These are phyloP conservation scores for Teleogryllus occipitalis DNA, from an alignment of 1,140 invertebrate species.

Conservation along the genomic window DNA sequence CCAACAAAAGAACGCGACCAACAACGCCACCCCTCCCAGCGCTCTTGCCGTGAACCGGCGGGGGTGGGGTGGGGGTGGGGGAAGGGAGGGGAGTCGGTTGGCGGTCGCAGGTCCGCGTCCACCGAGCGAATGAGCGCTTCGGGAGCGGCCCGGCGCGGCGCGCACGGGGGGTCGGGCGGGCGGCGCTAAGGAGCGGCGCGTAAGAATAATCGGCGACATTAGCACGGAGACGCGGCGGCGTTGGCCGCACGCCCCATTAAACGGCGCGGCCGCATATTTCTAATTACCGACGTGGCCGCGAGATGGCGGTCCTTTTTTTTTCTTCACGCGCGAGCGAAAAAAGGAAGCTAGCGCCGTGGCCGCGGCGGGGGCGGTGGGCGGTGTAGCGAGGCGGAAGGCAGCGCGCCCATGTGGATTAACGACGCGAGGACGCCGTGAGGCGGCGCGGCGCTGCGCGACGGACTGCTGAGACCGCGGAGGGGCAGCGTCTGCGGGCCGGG, in stretches of 20 bases:
- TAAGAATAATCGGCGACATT: conserved; percentile 4
- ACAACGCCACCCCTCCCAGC: neutral
- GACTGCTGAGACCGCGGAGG: too few relatives aligned
- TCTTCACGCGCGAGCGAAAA: neutral
- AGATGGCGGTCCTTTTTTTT: neutral
- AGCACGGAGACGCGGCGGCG: neutral
- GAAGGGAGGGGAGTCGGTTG: too few relatives aligned
- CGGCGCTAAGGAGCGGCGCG: neutral
- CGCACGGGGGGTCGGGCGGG: too few relatives aligned
- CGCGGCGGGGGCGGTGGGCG: too few relatives aligned
- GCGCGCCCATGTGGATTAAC: too few relatives aligned
- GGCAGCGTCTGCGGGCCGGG: too few relatives aligned
- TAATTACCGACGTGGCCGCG: neutral
- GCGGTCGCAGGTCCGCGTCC: neutral
- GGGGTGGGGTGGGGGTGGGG: too few relatives aligned
- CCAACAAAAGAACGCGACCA: too few relatives aligned
- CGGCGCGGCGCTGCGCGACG: too few relatives aligned
- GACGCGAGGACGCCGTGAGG: neutral
- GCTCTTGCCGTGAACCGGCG: neutral
- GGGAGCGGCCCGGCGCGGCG: too few relatives aligned
- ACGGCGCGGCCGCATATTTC: neutral
- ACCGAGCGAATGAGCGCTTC: neutral
- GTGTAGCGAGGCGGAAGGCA: neutral
- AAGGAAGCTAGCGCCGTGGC: neutral
- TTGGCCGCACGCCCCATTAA: neutral